Conservation (phyloP, 2,888 invertebrate species). For the Morinoia aosen region DNA sequence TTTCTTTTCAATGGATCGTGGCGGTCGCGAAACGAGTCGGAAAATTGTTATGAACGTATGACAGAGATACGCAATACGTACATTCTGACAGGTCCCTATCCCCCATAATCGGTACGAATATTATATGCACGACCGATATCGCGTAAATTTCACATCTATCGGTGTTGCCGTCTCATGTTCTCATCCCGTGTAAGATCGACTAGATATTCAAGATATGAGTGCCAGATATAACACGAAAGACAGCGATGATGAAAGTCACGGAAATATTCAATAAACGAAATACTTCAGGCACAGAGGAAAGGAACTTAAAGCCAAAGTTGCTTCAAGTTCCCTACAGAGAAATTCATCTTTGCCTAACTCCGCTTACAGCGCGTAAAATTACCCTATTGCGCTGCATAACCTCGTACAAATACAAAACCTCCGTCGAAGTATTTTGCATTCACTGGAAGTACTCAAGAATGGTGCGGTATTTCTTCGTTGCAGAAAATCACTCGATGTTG, state of each 20-base stretch:
- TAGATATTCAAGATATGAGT: no score
- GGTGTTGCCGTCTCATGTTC: no score
- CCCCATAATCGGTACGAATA: not conserved
- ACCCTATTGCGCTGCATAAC: not conserved
- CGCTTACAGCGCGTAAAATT: not conserved
- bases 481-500: no score
- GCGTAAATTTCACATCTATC: no score
- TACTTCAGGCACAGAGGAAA: not conserved
- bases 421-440: not conserved
- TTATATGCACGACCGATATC: no score
- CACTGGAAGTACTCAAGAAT: not conserved
- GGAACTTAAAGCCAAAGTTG: not conserved
- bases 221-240: no score
- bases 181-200: no score
- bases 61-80: not conserved
- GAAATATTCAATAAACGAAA: not conserved
- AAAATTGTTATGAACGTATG: not conserved
- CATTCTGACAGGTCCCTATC: not conserved
- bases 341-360: not conserved
- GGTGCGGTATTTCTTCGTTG: not conserved
- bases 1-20: not conserved
- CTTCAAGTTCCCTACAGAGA: not conserved
- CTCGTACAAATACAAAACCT: not conserved
- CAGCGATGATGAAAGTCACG: no score
- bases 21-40: not conserved